Percentiles rank a stretch among this genome's conserved stretches.
phyloP scores from a whole-genome alignment of 1,140 invertebrate species.

The Probaryconus sp. region DNA sequence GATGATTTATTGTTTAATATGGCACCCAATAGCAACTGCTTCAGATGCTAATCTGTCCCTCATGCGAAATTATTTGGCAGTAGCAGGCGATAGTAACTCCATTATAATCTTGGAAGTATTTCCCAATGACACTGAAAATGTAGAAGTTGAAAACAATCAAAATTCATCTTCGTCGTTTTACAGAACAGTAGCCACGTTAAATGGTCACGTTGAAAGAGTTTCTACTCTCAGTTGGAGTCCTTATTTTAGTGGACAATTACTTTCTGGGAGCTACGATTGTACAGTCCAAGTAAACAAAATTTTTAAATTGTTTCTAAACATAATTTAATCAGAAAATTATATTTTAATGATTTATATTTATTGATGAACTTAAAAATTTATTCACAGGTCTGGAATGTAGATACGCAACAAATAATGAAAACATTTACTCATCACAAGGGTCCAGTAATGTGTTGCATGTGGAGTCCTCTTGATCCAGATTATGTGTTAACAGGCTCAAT shows the following conservation, averaged over 20 bases:
- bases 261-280: conserved; percentile 84
- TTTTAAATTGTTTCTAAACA: neutral
- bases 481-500: conserved; percentile 81
- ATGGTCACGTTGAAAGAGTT: conserved; percentile 81
- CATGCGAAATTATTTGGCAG: conserved; percentile 82
- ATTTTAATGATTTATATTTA: neutral
- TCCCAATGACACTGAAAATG: conserved; percentile 21
- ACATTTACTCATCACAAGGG: conserved; percentile 80
- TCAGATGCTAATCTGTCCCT: conserved; percentile 79
- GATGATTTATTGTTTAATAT: conserved; percentile 81
- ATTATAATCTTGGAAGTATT: conserved; percentile 80
- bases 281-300: conserved; percentile 81
- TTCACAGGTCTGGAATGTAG: conserved; percentile 85
- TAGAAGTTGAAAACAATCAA: conserved; percentile 5
- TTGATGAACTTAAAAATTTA: conserved; percentile 8
- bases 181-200: conserved; percentile 77
- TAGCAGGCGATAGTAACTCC: conserved; percentile 78
- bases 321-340: conserved; percentile 4
- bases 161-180: conserved; percentile 48
- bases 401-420: conserved; percentile 78
- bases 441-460: conserved; percentile 80
- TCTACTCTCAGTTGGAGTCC: conserved; percentile 85
- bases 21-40: conserved; percentile 85
- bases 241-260: conserved; percentile 82
- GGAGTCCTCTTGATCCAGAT: conserved; percentile 83